phyloP scores from a whole-genome alignment of 2,113 vertebrate genomes.

The Plectropomus leopardus region DNA sequence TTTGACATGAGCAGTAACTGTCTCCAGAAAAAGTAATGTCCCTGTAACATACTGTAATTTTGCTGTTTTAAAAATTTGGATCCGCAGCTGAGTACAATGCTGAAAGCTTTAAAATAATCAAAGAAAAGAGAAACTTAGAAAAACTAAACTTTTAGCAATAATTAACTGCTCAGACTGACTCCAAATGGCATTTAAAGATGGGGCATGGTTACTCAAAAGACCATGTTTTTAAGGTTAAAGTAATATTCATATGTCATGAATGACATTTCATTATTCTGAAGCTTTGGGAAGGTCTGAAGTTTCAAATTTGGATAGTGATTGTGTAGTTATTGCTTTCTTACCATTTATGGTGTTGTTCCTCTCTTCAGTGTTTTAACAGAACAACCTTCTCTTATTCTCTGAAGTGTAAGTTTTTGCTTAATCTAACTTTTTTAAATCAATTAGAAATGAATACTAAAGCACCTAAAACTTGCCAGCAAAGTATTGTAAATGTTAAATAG shows the following conservation, averaged over 20 bases:
- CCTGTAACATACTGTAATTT: background rate
- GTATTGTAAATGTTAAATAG: background rate
- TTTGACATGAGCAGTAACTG: background rate
- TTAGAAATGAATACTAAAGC: background rate
- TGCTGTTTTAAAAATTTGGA: background rate
- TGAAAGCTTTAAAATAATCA: background rate
- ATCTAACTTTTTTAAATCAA: conserved; percentile 3
- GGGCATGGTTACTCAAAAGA: background rate
- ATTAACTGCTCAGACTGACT: background rate
- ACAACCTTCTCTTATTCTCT: conserved; percentile 37
- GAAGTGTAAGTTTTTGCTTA: background rate
- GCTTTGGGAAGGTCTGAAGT: conserved; percentile 2
- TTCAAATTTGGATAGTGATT: conserved; percentile 41
- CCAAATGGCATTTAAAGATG: background rate
- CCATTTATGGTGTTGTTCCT: conserved; percentile 63
- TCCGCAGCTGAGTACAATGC: background rate
- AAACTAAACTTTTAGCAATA: background rate
- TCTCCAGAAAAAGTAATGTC: background rate
- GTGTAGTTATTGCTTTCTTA: conserved; percentile 50
- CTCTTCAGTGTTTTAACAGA: conserved; percentile 23
- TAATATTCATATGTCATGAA: conserved; percentile 35
- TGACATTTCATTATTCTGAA: conserved; percentile 33
- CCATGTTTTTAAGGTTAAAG: conserved; percentile 3
- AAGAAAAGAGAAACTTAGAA: background rate
- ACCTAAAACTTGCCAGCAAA: background rate